Evolutionary conservation across 1,140 invertebrate species (phyloP).

Genomic region (Coelopa frigida): DNA sequence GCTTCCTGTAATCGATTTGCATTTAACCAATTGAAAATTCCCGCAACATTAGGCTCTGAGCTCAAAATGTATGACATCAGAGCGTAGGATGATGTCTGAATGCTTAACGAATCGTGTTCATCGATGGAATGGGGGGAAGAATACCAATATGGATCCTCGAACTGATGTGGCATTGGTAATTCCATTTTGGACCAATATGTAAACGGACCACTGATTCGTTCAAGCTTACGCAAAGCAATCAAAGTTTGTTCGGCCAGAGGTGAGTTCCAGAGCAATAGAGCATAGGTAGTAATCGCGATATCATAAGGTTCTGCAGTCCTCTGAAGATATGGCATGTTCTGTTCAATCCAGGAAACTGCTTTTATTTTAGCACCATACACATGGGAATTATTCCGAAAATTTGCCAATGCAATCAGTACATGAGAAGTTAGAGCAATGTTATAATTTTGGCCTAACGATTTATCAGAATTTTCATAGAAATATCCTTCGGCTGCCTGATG

Average conservation of each 20-base stretch:
- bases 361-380: conserved; percentile 62
- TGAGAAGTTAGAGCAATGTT: conserved; percentile 89
- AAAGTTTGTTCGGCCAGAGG: conserved; percentile 75
- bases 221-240: conserved; percentile 58
- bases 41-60: conserved; percentile 70
- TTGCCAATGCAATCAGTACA: conserved; percentile 80
- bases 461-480: conserved; percentile 64
- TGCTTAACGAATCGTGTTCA: conserved; percentile 82
- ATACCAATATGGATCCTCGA: conserved; percentile 87
- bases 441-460: conserved; percentile 52
- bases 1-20: conserved; percentile 83
- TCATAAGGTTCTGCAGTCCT: conserved; percentile 70
- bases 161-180: conserved; percentile 73
- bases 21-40: conserved; percentile 90
- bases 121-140: conserved; percentile 77
- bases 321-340: conserved; percentile 68
- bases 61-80: conserved; percentile 80
- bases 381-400: conserved; percentile 63
- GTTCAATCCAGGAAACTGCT: conserved; percentile 75
- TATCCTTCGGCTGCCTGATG: conserved; percentile 73
- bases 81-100: conserved; percentile 88
- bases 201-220: conserved; percentile 60
- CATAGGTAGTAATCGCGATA: conserved; percentile 80
- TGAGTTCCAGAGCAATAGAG: conserved; percentile 71
- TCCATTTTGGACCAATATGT: conserved; percentile 77